phyloP scores from a whole-genome alignment of 2,888 invertebrate species.

The Cyclophora punctaria region DNA sequence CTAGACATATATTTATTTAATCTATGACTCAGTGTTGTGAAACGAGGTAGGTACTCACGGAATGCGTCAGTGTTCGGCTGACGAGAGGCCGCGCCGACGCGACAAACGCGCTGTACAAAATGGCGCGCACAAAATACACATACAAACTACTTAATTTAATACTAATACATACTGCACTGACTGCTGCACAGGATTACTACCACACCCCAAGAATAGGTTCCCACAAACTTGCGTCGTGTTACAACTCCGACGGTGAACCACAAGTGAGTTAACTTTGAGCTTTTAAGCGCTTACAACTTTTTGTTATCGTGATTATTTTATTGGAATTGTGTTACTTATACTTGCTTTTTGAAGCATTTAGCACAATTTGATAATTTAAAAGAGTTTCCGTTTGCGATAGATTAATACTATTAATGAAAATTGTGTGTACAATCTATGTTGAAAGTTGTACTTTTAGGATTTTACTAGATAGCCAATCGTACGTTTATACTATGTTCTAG shows the following conservation, averaged over 20 bases:
- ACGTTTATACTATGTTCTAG: too few species aligned
- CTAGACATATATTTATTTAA: slow-evolving; percentile 9
- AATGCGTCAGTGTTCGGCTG: slow-evolving; percentile 57
- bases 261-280: slow-evolving; percentile 48
- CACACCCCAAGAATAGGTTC: slow-evolving; percentile 52
- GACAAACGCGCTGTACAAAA: slow-evolving; percentile 49
- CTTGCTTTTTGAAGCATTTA: not conserved
- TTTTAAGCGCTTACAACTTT: slow-evolving; percentile 33
- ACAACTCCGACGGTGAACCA: slow-evolving; percentile 52
- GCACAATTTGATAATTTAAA: too few species aligned
- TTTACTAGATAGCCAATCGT: too few species aligned
- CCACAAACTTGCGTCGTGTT: slow-evolving; percentile 57
- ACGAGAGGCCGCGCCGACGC: slow-evolving; percentile 48
- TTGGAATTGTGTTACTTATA: not conserved
- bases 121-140: slow-evolving; percentile 48
- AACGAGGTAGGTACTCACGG: slow-evolving; percentile 27
- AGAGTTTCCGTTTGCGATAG: too few species aligned
- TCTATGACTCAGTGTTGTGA: slow-evolving; percentile 64
- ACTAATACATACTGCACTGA: slow-evolving; percentile 33
- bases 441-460: too few species aligned
- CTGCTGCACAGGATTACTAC: slow-evolving; percentile 50
- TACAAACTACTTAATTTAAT: slow-evolving; percentile 35
- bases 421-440: too few species aligned
- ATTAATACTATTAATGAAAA: too few species aligned
- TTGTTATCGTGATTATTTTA: slow-evolving; percentile 32